phyloP scores from a whole-genome alignment of 2,113 vertebrate genomes.

The Eolophus roseicapilla region DNA sequence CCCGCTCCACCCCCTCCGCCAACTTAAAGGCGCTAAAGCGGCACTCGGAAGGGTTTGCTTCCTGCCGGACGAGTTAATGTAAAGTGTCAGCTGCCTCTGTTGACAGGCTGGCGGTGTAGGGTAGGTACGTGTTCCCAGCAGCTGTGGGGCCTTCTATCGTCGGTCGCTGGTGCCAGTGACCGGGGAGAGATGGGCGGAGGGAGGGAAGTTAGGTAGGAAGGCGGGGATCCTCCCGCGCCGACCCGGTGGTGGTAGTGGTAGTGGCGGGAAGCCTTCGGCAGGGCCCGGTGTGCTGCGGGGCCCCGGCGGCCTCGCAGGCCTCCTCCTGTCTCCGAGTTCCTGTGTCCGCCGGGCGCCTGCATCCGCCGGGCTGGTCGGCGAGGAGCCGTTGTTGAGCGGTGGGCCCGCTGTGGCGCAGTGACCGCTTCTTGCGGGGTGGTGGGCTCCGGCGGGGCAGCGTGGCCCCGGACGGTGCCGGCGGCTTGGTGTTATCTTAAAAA shows the following conservation, averaged over 20 bases:
- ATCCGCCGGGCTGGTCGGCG: too few species aligned
- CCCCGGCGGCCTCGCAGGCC: neutral
- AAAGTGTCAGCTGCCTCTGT: neutral
- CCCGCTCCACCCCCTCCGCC: neutral
- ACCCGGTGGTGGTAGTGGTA: neutral
- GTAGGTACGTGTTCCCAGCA: rapidly evolving
- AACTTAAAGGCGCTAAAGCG: rapidly evolving
- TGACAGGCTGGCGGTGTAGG: neutral
- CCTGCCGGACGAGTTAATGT: neutral
- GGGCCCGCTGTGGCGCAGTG: neutral
- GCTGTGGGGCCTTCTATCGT: neutral
- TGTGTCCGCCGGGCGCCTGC: neutral
- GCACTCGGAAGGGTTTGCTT: neutral
- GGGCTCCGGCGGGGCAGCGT: neutral
- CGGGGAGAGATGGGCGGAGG: neutral
- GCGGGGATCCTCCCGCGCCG: neutral
- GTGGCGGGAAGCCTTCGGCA: neutral
- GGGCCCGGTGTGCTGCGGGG: neutral
- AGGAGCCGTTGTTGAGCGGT: neutral
- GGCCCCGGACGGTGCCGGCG: rapidly evolving
- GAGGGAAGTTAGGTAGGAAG: neutral
- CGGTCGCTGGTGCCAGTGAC: neutral
- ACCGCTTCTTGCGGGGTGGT: neutral
- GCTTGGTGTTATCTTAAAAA: neutral
- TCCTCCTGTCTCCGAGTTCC: too few species aligned